Conservation (phyloP, 1,140 invertebrate genomes). For the Colletes latitarsis region DNA sequence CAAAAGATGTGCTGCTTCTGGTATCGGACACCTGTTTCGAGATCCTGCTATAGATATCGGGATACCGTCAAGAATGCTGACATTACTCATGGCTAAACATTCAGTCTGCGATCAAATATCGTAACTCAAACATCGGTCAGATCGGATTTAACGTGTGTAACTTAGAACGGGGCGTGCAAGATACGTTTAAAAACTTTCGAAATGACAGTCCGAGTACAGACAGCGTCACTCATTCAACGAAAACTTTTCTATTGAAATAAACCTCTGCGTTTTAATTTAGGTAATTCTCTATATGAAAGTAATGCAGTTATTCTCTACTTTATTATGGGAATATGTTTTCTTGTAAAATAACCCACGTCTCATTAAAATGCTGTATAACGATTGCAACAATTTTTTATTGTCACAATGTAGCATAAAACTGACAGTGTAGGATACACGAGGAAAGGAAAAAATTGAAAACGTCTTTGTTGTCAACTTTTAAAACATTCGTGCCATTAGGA, state of each 20-base stretch:
- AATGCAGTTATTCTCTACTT: no score
- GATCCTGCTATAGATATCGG: slow-evolving; percentile 27
- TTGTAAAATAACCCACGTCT: no score
- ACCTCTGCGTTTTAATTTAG: not conserved
- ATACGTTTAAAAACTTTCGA: not conserved
- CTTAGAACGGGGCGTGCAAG: slow-evolving; percentile 15
- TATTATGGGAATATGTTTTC: no score
- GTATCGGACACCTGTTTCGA: slow-evolving; percentile 12
- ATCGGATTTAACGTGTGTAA: slow-evolving; percentile 43
- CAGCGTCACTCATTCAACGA: not conserved
- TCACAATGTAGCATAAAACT: no score
- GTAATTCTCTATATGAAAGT: no score
- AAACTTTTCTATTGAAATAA: not conserved
- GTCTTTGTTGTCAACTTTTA: no score
- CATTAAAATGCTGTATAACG: no score
- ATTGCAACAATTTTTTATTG: no score
- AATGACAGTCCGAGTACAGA: not conserved
- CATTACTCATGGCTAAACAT: slow-evolving; percentile 56
- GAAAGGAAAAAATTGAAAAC: no score
- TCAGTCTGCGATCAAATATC: slow-evolving; percentile 47
- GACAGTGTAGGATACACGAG: no score
- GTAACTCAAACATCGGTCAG: slow-evolving; percentile 48
- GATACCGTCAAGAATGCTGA: slow-evolving; percentile 48
- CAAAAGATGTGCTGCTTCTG: slow-evolving; percentile 9
- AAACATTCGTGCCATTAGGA: no score